phyloP scores from a whole-genome alignment of 2,797 vertebrate genomes.

The Eutrigla gurnardus region DNA sequence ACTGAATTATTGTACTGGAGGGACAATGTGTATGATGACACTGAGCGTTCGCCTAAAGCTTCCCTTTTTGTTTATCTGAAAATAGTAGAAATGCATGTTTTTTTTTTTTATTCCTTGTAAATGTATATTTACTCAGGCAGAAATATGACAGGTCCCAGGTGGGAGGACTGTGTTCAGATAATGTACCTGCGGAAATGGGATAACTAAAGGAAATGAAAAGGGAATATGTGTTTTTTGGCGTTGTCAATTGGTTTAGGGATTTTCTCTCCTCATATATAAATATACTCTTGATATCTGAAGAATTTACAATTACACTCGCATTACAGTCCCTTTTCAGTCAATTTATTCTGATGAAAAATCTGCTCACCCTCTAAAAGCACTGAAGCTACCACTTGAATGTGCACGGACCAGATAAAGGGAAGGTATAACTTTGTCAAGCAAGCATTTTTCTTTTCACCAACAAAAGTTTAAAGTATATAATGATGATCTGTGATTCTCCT shows the following conservation, averaged over 20 bases:
- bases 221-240: neutral
- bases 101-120: neutral
- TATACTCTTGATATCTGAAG: neutral
- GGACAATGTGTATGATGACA: neutral
- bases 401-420: neutral
- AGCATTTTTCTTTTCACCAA: neutral
- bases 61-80: constrained; percentile 1
- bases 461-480: neutral
- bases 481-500: neutral
- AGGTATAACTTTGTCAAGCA: neutral
- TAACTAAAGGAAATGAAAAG: constrained; percentile 9
- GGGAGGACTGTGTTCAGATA: constrained; percentile 1
- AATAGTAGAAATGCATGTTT: neutral
- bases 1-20: constrained; percentile 19
- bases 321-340: neutral
- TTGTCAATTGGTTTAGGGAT: neutral
- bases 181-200: constrained; percentile 16
- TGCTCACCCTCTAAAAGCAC: neutral
- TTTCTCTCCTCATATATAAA: neutral
- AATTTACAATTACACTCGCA: neutral
- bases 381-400: neutral
- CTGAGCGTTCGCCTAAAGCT: neutral
- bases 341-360: neutral
- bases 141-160: constrained; percentile 3
- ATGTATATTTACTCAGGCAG: constrained; percentile 18